Evolutionary conservation across 2,797 vertebrate species (phyloP).

Genomic region (Pseudotriccus pelzelni): DNA sequence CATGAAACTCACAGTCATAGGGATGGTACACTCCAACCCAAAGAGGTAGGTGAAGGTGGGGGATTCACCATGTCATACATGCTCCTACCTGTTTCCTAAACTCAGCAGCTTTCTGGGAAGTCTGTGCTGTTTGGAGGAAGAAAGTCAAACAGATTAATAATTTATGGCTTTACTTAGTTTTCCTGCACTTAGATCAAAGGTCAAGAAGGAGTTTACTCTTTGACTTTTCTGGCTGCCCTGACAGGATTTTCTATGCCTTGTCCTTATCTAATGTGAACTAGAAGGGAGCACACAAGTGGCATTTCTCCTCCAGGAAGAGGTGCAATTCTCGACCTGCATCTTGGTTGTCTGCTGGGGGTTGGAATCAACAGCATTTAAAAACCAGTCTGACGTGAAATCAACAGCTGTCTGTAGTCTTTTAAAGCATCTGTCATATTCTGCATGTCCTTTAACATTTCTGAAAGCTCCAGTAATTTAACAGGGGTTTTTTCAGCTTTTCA

Average conservation of each 20-base stretch:
- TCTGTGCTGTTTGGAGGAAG: background rate
- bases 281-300: background rate
- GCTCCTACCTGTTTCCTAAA: background rate
- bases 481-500: slow-evolving; percentile 78
- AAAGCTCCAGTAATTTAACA: background rate
- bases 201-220: background rate
- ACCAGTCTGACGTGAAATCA: background rate
- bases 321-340: background rate
- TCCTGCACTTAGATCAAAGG: background rate
- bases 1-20: slow-evolving; percentile 90
- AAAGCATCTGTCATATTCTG: background rate
- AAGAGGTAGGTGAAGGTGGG: slow-evolving; percentile 79
- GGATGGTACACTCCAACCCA: slow-evolving; percentile 84
- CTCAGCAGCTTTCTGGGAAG: background rate
- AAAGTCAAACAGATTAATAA: background rate
- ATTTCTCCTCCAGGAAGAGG: background rate
- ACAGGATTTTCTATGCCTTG: background rate
- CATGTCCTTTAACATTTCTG: background rate
- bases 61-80: background rate
- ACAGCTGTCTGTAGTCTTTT: background rate
- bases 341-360: background rate
- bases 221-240: background rate
- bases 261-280: background rate
- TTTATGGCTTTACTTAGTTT: background rate
- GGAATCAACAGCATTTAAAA: background rate